phyloP scores from a whole-genome alignment of 2,113 vertebrate species.

The Eptesicus fuscus region DNA sequence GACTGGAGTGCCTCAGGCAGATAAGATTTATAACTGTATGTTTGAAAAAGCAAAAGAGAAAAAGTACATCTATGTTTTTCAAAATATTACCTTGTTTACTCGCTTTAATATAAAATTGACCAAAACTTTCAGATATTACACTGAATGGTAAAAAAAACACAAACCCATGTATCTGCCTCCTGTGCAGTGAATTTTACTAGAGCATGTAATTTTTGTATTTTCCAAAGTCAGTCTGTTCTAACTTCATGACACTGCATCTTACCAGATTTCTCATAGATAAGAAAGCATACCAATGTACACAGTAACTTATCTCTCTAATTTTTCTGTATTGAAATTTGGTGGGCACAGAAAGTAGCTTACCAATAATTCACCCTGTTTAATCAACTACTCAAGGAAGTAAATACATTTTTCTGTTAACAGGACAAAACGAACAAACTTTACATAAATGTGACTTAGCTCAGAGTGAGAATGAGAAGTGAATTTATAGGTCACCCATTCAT shows the following conservation, averaged over 20 bases:
- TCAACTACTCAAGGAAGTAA: neutral
- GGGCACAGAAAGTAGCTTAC: neutral
- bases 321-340: neutral
- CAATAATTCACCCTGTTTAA: neutral
- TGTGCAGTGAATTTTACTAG: neutral
- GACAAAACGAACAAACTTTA: neutral
- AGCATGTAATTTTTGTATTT: neutral
- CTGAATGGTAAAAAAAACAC: neutral
- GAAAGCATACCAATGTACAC: neutral
- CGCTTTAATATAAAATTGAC: neutral
- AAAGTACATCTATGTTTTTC: neutral
- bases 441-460: neutral
- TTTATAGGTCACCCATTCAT: neutral
- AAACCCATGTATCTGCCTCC: neutral
- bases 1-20: neutral
- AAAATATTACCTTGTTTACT: neutral
- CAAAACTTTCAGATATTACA: neutral
- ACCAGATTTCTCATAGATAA: neutral
- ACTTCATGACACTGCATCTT: neutral
- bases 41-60: neutral
- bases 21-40: neutral
- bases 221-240: neutral
- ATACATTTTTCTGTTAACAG: neutral
- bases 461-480: neutral
- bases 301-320: neutral